phyloP scores from a whole-genome alignment of 2,113 vertebrate species.

The Takifugu bimaculatus region DNA sequence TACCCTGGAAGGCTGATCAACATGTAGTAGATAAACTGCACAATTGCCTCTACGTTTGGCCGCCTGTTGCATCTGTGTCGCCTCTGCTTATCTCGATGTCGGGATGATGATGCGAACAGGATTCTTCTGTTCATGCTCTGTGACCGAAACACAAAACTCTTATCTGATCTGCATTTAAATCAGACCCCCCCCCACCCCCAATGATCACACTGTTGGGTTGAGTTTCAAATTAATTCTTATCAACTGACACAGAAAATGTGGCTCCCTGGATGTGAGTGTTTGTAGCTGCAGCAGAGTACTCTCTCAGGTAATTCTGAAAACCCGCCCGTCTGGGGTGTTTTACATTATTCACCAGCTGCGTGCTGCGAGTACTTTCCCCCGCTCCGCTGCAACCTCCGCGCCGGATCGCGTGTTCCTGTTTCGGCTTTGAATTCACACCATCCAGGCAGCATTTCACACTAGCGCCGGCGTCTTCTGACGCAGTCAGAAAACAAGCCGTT shows the following conservation, averaged over 20 bases:
- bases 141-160: constrained; percentile 36
- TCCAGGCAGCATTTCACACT: background rate
- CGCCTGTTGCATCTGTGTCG: constrained; percentile 37
- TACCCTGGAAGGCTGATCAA: background rate
- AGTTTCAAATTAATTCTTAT: constrained; percentile 34
- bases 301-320: constrained; percentile 51
- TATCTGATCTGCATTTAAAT: constrained; percentile 32
- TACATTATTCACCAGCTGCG: constrained; percentile 58
- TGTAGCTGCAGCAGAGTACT: constrained; percentile 31
- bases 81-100: constrained; percentile 32
- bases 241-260: constrained; percentile 24
- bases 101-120: constrained; percentile 31
- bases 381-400: constrained; percentile 38
- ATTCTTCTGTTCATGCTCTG: constrained; percentile 32
- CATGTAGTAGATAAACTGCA: constrained; percentile 9
- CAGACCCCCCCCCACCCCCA: constrained; percentile 24
- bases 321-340: constrained; percentile 46
- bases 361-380: constrained; percentile 14
- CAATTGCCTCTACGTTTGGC: constrained; percentile 25
- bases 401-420: constrained; percentile 15
- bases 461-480: background rate
- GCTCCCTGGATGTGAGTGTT: constrained; percentile 19
- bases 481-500: constrained; percentile 2
- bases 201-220: constrained; percentile 17
- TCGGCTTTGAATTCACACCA: constrained; percentile 15